These are phyloP conservation scores for Otocyon megalotis DNA, from an alignment of 2,113 vertebrate genomes.

Conservation along the genomic window DNA sequence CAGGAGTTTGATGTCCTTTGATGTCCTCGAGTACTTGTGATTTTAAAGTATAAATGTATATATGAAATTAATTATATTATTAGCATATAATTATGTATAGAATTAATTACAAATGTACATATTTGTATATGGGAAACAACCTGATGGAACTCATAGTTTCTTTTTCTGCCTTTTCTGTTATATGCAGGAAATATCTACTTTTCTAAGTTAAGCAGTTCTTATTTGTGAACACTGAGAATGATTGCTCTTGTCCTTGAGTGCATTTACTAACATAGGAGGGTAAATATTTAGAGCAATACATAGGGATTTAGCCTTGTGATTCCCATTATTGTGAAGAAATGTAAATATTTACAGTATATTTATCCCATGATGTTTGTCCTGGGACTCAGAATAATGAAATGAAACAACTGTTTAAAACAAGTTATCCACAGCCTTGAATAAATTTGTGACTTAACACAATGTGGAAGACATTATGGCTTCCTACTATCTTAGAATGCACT, in stretches of 20 bases:
- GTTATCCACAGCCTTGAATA: conserved; percentile 17
- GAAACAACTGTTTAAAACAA: conserved; percentile 27
- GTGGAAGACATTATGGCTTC: conserved; percentile 36
- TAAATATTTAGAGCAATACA: conserved; percentile 82
- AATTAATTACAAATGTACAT: neutral
- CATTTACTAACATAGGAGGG: conserved; percentile 71
- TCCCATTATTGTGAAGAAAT: conserved; percentile 80
- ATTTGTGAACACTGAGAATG: conserved; percentile 65
- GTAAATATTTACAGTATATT: conserved; percentile 83
- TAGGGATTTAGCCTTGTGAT: conserved; percentile 69
- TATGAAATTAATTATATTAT: neutral
- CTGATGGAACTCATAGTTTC: accelerated
- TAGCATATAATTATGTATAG: neutral
- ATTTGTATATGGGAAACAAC: neutral
- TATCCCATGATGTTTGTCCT: conserved; percentile 69
- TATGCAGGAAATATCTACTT: conserved; percentile 33
- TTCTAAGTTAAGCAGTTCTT: conserved; percentile 50
- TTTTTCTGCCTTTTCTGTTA: neutral
- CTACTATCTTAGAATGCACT: neutral
- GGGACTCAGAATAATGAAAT: conserved; percentile 64
- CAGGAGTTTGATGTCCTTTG: neutral
- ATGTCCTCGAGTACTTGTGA: neutral
- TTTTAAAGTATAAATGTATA: neutral
- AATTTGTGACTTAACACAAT: neutral
- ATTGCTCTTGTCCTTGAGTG: conserved; percentile 70